These are phyloP conservation scores for Drosophila demipolita DNA, from an alignment of 2,888 invertebrate genomes.

Conservation along the genomic window DNA sequence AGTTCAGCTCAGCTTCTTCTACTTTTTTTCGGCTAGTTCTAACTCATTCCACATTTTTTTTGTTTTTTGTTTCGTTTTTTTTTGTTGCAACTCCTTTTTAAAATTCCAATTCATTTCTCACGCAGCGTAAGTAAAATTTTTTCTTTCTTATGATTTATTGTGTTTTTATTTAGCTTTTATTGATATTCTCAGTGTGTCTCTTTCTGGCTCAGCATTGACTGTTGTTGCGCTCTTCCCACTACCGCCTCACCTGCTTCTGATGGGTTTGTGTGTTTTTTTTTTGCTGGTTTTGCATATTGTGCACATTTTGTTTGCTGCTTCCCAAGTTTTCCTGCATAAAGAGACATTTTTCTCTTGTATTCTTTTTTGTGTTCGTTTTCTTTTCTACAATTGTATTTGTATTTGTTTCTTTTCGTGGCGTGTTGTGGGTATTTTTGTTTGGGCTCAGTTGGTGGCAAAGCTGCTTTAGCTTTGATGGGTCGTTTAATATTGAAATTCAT, in stretches of 20 bases:
- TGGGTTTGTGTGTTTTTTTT: constrained; percentile 13
- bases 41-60: constrained; percentile 6
- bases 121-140: constrained; percentile 46
- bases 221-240: constrained; percentile 5
- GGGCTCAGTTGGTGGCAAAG: constrained; percentile 53
- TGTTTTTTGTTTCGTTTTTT: constrained; percentile 26
- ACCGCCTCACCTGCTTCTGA: constrained; percentile 27
- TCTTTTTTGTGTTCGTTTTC: constrained; percentile 40
- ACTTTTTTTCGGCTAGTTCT: constrained; percentile 10
- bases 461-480: constrained; percentile 65
- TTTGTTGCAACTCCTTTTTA: constrained; percentile 14
- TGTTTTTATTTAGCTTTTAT: constrained; percentile 43
- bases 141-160: constrained; percentile 53
- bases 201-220: constrained; percentile 18
- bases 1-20: not conserved
- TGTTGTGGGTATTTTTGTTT: constrained; percentile 23
- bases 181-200: constrained; percentile 16
- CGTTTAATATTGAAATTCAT: constrained; percentile 70
- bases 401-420: constrained; percentile 22
- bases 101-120: constrained; percentile 56
- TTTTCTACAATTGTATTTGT: constrained; percentile 29
- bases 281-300: constrained; percentile 64
- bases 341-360: constrained; percentile 42
- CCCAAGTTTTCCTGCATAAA: constrained; percentile 60
- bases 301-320: constrained; percentile 58